phyloP scores from a whole-genome alignment of 2,113 vertebrate species.

The Camelus bactrianus region DNA sequence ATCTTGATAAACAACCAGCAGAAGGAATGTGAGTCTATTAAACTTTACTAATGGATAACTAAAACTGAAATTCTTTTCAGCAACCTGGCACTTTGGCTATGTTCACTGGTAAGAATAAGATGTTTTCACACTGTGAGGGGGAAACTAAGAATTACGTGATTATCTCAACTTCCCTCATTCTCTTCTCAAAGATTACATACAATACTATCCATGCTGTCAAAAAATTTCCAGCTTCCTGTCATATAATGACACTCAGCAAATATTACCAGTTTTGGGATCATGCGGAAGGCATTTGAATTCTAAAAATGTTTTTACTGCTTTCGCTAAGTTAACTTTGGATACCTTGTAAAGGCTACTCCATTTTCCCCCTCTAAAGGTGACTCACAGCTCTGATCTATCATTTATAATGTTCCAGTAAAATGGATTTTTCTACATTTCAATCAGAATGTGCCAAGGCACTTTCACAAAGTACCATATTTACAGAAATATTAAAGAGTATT shows the following conservation, averaged over 20 bases:
- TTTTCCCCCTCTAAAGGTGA: neutral
- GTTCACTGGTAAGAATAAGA: neutral
- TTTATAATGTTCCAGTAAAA: neutral
- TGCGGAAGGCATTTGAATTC: neutral
- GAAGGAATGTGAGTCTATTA: neutral
- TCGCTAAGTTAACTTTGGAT: neutral
- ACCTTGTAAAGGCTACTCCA: conserved; percentile 14
- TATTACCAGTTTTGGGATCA: neutral
- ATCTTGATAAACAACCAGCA: neutral
- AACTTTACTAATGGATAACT: neutral
- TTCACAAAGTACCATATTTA: conserved; percentile 69
- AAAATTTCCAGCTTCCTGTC: neutral
- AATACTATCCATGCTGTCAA: neutral
- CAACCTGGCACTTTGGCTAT: neutral
- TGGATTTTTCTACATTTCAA: conserved; percentile 58
- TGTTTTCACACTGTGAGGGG: neutral
- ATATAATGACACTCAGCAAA: neutral
- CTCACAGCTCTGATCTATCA: conserved; percentile 45
- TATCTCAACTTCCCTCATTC: neutral
- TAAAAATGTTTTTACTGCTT: conserved; percentile 54
- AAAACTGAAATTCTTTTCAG: conserved; percentile 3
- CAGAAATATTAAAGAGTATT: conserved; percentile 72
- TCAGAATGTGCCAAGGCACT: conserved; percentile 65
- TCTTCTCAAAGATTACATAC: neutral
- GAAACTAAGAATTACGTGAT: neutral